Evolutionary conservation across 2,888 invertebrate genomes (phyloP).

Genomic region (Chloroclystis v-ata): DNA sequence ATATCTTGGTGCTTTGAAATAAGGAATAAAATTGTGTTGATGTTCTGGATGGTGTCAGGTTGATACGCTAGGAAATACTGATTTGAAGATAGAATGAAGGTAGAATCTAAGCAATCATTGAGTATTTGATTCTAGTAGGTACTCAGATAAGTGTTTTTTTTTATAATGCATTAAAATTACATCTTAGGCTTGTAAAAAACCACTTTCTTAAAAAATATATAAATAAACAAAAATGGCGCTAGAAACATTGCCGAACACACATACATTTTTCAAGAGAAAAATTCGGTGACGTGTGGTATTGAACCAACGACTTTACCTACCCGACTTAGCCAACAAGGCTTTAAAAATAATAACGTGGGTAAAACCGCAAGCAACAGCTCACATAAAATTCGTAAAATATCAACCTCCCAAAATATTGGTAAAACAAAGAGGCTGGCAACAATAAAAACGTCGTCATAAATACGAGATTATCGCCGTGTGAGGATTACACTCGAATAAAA

Average conservation of each 20-base stretch:
- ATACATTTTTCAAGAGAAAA: too few species aligned
- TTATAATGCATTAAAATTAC: too few species aligned
- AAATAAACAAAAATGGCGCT: too few species aligned
- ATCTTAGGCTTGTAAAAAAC: too few species aligned
- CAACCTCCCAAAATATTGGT: constrained; percentile 8
- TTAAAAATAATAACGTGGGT: too few species aligned
- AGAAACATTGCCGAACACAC: too few species aligned
- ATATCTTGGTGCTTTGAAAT: background rate
- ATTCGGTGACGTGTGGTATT: too few species aligned
- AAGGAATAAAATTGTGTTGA: constrained; percentile 2
- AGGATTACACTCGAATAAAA: constrained; percentile 8
- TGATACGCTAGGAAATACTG: constrained; percentile 15
- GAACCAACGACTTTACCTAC: too few species aligned
- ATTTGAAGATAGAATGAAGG: constrained; percentile 14
- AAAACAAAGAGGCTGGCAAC: constrained; percentile 7
- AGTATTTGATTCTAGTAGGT: background rate
- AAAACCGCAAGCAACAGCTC: too few species aligned
- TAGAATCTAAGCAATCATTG: constrained; percentile 11
- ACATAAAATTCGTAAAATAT: too few species aligned
- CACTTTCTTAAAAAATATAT: too few species aligned
- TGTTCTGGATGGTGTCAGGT: background rate
- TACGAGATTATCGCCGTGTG: constrained; percentile 8
- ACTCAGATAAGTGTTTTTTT: background rate
- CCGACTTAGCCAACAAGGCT: too few species aligned
- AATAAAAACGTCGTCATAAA: constrained; percentile 15